Percentiles rank a stretch among this genome's conserved stretches.
phyloP scores from a whole-genome alignment of 2,797 vertebrate species.

The Aldrovandia affinis region DNA sequence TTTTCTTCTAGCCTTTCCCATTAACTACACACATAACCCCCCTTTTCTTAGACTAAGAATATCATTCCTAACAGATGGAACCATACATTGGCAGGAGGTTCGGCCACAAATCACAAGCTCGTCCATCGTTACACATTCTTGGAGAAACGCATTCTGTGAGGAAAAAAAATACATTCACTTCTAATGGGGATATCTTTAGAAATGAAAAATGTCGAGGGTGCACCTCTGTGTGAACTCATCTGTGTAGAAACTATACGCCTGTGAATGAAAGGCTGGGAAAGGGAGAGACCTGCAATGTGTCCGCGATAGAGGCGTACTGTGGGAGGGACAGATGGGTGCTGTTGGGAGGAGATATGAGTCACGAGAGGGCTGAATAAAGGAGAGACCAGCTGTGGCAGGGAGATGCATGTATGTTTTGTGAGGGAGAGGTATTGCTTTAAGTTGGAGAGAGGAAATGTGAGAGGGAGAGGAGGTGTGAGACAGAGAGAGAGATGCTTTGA shows the following conservation, averaged over 20 bases:
- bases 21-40: background rate
- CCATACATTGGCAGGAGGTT: background rate
- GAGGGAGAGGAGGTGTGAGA: background rate
- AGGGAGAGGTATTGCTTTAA: background rate
- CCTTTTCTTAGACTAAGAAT: constrained; percentile 3
- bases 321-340: background rate
- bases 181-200: constrained; percentile 1
- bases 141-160: background rate
- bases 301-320: background rate
- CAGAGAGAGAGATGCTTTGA: background rate
- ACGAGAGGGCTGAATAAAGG: background rate
- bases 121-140: constrained; percentile 1
- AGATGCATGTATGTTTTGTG: background rate
- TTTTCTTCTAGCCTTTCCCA: background rate
- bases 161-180: background rate
- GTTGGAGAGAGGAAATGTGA: background rate
- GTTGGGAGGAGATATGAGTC: background rate
- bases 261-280: background rate
- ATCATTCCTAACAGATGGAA: constrained; percentile 11
- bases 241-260: background rate
- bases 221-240: background rate
- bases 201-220: constrained; percentile 15
- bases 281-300: background rate
- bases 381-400: background rate
- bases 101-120: background rate